Conservation (phyloP, 2,113 vertebrate genomes). For the Diadophis punctatus region DNA sequence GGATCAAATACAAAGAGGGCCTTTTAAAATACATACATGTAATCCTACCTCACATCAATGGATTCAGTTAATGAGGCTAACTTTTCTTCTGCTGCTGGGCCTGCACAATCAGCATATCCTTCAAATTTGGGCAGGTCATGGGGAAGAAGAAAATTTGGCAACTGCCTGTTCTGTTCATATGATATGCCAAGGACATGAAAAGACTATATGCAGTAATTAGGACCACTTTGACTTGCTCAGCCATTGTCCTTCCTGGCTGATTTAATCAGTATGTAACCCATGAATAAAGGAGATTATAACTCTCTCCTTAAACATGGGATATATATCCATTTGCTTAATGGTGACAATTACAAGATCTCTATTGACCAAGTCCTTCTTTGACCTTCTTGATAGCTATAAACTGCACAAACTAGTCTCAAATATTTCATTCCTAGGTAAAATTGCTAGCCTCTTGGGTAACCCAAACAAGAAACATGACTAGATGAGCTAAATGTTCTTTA, state of each 20-base stretch:
- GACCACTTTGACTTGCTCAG: not conserved
- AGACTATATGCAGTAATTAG: not conserved
- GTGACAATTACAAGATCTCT: not conserved
- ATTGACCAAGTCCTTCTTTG: not conserved
- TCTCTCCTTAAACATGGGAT: not conserved
- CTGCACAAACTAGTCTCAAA: not conserved
- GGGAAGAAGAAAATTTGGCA: not conserved
- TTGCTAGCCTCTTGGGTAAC: too few species aligned
- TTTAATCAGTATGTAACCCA: not conserved
- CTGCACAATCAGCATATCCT: not conserved
- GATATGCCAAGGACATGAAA: not conserved
- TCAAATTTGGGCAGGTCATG: not conserved
- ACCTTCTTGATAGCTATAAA: not conserved
- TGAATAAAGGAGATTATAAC: not conserved
- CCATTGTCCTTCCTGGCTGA: not conserved
- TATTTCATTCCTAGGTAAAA: not conserved
- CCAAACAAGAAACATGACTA: too few species aligned
- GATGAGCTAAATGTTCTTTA: too few species aligned
- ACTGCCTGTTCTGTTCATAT: not conserved
- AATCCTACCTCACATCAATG: not conserved
- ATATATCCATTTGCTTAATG: not conserved
- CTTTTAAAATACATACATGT: not conserved
- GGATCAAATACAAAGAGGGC: not conserved
- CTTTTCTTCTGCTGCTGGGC: not conserved
- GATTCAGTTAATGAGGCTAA: not conserved